Base-by-base conservation (phyloP, 1,140 invertebrate genomes). In the Agrypnia vestita region DNA sequence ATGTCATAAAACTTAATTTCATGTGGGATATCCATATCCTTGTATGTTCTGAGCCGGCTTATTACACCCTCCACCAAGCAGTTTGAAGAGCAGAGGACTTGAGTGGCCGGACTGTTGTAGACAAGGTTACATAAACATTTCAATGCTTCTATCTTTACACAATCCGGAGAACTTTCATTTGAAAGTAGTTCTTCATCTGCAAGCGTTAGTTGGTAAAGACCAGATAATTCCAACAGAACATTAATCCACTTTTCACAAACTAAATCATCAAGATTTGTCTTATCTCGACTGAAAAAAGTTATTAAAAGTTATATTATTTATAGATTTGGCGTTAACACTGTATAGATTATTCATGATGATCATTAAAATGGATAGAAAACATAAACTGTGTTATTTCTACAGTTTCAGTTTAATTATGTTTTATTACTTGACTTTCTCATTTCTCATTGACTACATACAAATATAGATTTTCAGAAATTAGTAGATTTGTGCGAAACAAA, bases 61-160 rank as follows among this genome's bases (percentile, higher is more conserved):
- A 97, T 90, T 21, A 98, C 90, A 59, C 92, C 92, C 82, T 95
- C 92, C 13, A 97, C 88, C 82, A 94, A 94, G 13, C 91, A 90
- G 85, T 94, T 95, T 81, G 93, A 90, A 62, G 92, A 90, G 86
- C 95, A 94, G 49, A 94, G 88, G 76, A 89, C 90, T 80, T 94
- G 93, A 0, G 94, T 93, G 59, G 91, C 91, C 62, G 87, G 85
- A 88, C 94, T 96, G 85, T 98, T 96, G 86, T 93, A 98, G 61
- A 97, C 90, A 56, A 98, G 87, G 88, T 99, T 99, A 85, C 95
- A 97, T 3, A 98, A 86, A 85, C 96, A 94, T 89, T 98, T 99
- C 61, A 96, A 86, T 0, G 95, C 93, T 88, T 98, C 97, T 8
- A 95, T 87, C 80, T 90, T 88, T 11, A 90, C 85, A 78, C 88